These are phyloP conservation scores for Eupelmus urozonus DNA, from an alignment of 2,888 invertebrate genomes.

Conservation along the genomic window DNA sequence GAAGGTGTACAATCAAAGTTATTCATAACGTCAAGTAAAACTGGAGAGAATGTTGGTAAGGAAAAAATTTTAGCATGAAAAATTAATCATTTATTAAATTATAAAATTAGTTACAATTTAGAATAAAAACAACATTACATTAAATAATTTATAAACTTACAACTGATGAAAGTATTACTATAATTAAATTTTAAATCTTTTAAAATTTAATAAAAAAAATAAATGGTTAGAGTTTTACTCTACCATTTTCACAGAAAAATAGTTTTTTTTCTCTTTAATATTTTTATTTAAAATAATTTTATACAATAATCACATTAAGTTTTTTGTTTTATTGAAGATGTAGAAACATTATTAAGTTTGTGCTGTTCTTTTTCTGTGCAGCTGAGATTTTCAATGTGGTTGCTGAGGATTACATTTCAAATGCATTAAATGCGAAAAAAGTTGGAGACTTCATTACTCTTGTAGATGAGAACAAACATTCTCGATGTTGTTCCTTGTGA, in stretches of 20 bases:
- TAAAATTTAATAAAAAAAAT: too few relatives aligned
- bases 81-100: conserved; percentile 11
- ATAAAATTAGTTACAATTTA: background rate
- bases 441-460: conserved; percentile 57
- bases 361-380: conserved; percentile 31
- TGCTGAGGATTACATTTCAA: conserved; percentile 64
- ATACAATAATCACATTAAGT: conserved; percentile 70
- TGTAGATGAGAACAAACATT: conserved; percentile 52
- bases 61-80: conserved; percentile 46
- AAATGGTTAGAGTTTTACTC: too few relatives aligned
- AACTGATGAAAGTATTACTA: too few relatives aligned
- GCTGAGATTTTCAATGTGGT: conserved; percentile 65
- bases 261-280: background rate
- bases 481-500: conserved; percentile 34
- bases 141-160: too few relatives aligned
- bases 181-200: too few relatives aligned
- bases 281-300: conserved; percentile 11
- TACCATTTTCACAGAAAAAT: too few relatives aligned
- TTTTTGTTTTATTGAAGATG: conserved; percentile 43
- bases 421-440: conserved; percentile 62
- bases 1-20: conserved; percentile 80
- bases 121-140: conserved; percentile 11
- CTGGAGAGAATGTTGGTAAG: conserved; percentile 83
- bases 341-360: conserved; percentile 14
- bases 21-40: conserved; percentile 83